A percentile compares a stretch with the other conserved stretches of the same genome.
Evolutionary conservation across 2,888 invertebrate species (phyloP).

Genomic region (Coleophora flavipennella): DNA sequence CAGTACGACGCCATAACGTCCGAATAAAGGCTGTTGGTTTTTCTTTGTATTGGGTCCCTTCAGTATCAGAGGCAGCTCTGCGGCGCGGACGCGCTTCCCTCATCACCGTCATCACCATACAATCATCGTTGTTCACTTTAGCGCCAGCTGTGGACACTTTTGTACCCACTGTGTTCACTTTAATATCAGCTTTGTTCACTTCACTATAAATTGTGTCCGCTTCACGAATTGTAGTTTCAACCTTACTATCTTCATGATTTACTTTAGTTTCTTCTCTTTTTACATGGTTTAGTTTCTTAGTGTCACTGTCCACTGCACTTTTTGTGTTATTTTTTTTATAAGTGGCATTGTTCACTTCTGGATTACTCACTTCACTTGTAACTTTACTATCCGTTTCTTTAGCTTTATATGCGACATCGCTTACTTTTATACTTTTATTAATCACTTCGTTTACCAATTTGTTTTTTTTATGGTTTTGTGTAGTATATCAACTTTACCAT

Average conservation of each 20-base stretch:
- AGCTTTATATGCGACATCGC: neutral
- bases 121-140: slow-evolving; percentile 12
- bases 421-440: neutral
- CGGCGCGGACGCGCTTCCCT: slow-evolving; percentile 46
- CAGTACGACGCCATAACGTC: slow-evolving; percentile 54
- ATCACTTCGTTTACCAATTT: neutral
- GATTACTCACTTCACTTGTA: neutral
- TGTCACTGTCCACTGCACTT: no score
- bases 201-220: no score
- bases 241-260: no score
- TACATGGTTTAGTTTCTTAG: no score
- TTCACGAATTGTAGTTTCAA: no score
- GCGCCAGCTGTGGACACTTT: neutral
- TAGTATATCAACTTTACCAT: no score
- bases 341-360: no score
- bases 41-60: slow-evolving; percentile 19
- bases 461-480: no score
- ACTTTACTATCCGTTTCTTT: neutral
- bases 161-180: slow-evolving; percentile 9
- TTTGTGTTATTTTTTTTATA: no score
- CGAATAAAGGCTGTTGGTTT: slow-evolving; percentile 45
- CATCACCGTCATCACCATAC: slow-evolving; percentile 56
- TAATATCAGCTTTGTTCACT: neutral
- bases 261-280: no score
- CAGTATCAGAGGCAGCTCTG: slow-evolving; percentile 24